Evolutionary conservation across 1,140 invertebrate genomes (phyloP), one percentile per base, ranked within the genome.

Genomic region (Meloidogyne exigua): DNA sequence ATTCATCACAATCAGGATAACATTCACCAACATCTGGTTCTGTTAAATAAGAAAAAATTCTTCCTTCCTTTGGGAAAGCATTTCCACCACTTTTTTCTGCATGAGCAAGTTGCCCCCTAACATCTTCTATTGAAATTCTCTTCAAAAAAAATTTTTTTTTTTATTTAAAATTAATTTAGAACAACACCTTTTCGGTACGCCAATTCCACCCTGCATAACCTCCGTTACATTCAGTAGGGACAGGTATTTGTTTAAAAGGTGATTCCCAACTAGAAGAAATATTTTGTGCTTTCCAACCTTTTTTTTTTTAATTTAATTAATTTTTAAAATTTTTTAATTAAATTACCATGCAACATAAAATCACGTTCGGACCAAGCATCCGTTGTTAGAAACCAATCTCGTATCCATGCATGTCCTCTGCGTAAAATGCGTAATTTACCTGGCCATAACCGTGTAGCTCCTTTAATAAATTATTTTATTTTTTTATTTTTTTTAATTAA

Each of bases 331-430:
- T n/a, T n/a, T n/a, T n/a, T n/a, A n/a, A n/a, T n/a, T n/a, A n/a
- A n/a, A n/a, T n/a, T 83, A 44, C 82, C 82, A 68, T 84, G 83
- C 13, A 84, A 57, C 78, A 84, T 81, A 65, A 84, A 84, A 72
- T 85, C 82, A 23, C 65, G 36, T 57, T 67, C 21, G 10, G 63
- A 68, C 81, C 83, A 84, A 11, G 25, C 39, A 44, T 83, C 76
- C 13, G 63, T 80, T 12, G 81, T 85, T 39, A 84, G 36, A 77
- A 82, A 85, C 11, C 82, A 82, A 44, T 84, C 82, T 18, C 82
- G 64, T 10, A 82, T 76, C 78, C 78, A 84, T n/a, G 77, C 68
- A 76, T 82, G 76, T 0, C 42, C 76, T 44, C 82, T 44, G 32
- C 79, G 57, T 13, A 44, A 69, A 70, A 83, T 80, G 18, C 81